Evolutionary conservation across 2,113 vertebrate genomes (phyloP).

Genomic region (Rousettus leschenaultii): DNA sequence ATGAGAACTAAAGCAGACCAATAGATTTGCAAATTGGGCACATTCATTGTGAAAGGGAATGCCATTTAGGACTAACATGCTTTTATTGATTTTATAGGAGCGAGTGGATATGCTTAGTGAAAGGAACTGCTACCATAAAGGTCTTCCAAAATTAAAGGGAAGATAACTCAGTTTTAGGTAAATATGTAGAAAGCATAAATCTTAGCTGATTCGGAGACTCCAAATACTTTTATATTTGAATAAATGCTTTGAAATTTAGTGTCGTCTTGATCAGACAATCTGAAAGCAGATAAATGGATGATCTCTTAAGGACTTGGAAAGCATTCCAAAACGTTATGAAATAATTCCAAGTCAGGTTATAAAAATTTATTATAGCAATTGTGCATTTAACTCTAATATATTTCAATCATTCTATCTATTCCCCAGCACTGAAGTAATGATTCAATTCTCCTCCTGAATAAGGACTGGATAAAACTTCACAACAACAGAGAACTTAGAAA

Average conservation of each 20-base stretch:
- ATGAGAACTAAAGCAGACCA: background rate
- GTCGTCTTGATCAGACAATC: background rate
- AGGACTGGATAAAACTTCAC: background rate
- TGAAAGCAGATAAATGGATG: background rate
- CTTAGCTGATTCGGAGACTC: background rate
- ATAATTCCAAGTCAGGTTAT: background rate
- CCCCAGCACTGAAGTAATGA: background rate
- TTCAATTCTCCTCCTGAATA: background rate
- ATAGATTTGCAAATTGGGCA: background rate
- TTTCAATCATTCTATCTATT: background rate
- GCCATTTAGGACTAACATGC: background rate
- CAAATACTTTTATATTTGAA: slow-evolving; percentile 2
- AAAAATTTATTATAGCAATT: background rate
- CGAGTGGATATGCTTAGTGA: background rate
- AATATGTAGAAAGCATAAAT: slow-evolving; percentile 24
- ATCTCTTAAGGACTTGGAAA: background rate
- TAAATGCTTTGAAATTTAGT: slow-evolving; percentile 24
- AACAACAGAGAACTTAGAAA: background rate
- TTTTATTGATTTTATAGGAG: background rate
- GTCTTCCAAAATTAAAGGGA: slow-evolving; percentile 26
- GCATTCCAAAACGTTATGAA: background rate
- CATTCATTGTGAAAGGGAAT: background rate
- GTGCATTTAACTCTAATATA: background rate
- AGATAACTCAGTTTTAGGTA: background rate
- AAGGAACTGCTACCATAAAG: background rate